phyloP scores from a whole-genome alignment of 2,797 vertebrate genomes.

The Sphaeramia orbicularis region DNA sequence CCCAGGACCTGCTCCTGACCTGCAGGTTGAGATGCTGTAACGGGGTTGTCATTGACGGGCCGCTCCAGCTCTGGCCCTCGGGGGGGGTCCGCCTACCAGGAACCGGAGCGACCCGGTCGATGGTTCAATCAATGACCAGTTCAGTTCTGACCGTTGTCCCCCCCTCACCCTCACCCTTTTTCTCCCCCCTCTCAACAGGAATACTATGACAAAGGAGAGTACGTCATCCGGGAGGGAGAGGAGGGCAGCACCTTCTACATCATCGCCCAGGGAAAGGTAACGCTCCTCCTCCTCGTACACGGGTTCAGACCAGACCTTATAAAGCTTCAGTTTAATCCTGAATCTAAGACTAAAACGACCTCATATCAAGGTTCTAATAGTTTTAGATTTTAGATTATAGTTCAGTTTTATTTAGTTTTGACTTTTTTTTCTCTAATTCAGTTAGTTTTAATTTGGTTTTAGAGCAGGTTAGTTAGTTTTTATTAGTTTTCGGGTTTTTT shows the following conservation, averaged over 20 bases:
- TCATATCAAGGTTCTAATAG: too few relatives aligned
- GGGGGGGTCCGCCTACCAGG: slow-evolving; percentile 51
- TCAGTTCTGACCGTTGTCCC: slow-evolving; percentile 32
- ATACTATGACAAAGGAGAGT: slow-evolving; percentile 92
- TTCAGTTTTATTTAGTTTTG: too few relatives aligned
- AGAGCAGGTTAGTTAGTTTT: too few relatives aligned
- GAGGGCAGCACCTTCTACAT: slow-evolving; percentile 96
- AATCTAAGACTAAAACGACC: too few relatives aligned
- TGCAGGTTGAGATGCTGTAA: slow-evolving; percentile 18
- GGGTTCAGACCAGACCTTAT: too few relatives aligned
- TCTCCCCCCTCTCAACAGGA: slow-evolving; percentile 79
- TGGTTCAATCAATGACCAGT: slow-evolving; percentile 47
- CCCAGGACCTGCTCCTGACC: too few relatives aligned
- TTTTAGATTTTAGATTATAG: too few relatives aligned
- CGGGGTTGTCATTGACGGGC: slow-evolving; percentile 19
- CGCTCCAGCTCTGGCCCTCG: slow-evolving; percentile 22
- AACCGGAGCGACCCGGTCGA: slow-evolving; percentile 40
- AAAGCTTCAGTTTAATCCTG: too few relatives aligned
- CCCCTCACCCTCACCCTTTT: background rate
- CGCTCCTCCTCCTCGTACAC: too few relatives aligned
- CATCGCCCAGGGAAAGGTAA: slow-evolving; percentile 94
- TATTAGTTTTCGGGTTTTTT: too few relatives aligned
- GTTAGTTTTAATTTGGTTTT: too few relatives aligned
- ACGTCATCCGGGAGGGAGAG: slow-evolving; percentile 93
- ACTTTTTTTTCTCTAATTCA: too few relatives aligned